Evolutionary conservation across 2,888 invertebrate genomes (phyloP), one percentile per base, ranked within the genome.

Genomic region (Hirtodrosophila confusa): DNA sequence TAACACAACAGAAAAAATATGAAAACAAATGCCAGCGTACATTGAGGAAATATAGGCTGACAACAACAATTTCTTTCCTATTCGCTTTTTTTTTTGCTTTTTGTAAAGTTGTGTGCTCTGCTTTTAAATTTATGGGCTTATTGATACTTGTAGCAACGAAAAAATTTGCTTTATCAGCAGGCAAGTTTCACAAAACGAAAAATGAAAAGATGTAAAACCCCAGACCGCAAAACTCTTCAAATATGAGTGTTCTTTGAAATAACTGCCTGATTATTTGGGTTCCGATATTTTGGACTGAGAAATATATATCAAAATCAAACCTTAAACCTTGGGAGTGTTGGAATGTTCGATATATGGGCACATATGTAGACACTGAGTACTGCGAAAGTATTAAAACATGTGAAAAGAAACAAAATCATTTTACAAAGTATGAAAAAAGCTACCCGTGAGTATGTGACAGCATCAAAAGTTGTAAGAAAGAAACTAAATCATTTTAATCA

Each of bases 91-190:
- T 39, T 11, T 31, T 27, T n/a, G n/a, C n/a, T 50, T 54, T 17
- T 43, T 67, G 43, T 35, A 50, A 61, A 65, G 44, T 47, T 65
- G 5, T 48, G 44, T 47, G 47, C 43, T 63, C 33, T 49, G 50
- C 39, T 71, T 67, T 70, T 33, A 61, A 80, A 80, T 80, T 80
- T 80, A 80, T 86, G 86, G 61, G 86, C 67, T 86, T 83, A 86
- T 86, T 86, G 86, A 82, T 86, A 79, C 76, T 68, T 67, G 41
- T 7, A 39, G 41, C 27, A 54, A 48, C 50, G 43, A 31, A 31
- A 43, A 55, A 69, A 72, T 69, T 58, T 60, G 69, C 69, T 58
- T 69, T 64, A 69, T 72, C 75, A 75, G 72, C 72, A 64, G 39
- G 17, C 17, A 17, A 73, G 39, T 48, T 54, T 35, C 9, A 31